phyloP scores from a whole-genome alignment of 2,797 vertebrate genomes.

The Falco concolor region DNA sequence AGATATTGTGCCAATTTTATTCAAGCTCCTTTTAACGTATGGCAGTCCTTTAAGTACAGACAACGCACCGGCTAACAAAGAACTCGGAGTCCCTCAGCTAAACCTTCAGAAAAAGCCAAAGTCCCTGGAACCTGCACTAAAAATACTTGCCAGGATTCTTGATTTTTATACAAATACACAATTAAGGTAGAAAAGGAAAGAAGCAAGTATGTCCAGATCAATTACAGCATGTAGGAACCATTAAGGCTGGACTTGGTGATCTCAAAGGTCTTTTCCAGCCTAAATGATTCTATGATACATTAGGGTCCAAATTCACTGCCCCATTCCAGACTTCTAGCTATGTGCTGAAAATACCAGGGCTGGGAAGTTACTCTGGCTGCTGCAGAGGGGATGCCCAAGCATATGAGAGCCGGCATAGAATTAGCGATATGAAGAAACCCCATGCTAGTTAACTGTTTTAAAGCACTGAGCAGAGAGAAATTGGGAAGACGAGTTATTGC shows the following conservation, averaged over 20 bases:
- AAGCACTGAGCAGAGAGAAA: neutral
- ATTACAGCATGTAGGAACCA: neutral
- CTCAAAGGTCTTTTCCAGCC: too few relatives aligned
- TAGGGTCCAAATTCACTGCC: neutral
- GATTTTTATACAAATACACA: neutral
- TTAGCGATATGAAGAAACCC: neutral
- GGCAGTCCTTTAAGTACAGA: neutral
- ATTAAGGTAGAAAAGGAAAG: neutral
- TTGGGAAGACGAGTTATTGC: neutral
- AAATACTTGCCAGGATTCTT: neutral
- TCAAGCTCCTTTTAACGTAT: neutral
- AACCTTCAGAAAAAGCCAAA: neutral
- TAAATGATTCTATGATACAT: too few relatives aligned
- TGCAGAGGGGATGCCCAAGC: neutral
- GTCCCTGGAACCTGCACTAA: neutral
- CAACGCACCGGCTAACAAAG: neutral
- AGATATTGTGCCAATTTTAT: neutral
- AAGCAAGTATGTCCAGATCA: rapidly evolving
- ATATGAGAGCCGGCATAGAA: neutral
- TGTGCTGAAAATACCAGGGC: neutral
- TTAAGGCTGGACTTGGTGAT: neutral
- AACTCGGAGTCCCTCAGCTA: neutral
- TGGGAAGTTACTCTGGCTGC: neutral
- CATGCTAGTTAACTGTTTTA: neutral
- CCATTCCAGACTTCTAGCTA: neutral